Percentiles rank a stretch among this genome's conserved stretches.
Evolutionary conservation across 2,797 vertebrate genomes (phyloP).

Genomic region (Pteropus rufus): DNA sequence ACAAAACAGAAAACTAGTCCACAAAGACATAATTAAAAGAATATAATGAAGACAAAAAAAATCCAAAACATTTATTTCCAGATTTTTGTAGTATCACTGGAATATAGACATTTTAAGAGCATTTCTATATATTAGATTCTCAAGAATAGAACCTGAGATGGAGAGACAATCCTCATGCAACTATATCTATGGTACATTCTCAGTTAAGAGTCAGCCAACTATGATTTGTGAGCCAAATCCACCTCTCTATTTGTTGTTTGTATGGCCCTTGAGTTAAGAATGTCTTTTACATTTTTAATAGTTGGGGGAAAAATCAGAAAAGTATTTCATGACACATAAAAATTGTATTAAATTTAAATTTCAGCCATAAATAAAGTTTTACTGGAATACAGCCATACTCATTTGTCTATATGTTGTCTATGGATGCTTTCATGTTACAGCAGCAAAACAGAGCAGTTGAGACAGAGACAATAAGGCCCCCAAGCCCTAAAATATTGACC

Average conservation of each 20-base stretch:
- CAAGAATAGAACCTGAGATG: not conserved
- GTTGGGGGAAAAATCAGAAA: not conserved
- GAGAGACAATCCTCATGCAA: not conserved
- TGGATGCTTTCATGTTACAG: not conserved
- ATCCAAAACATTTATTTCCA: slow-evolving; percentile 12
- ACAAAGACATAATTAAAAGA: slow-evolving; percentile 16
- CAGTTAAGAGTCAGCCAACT: not conserved
- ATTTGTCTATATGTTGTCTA: not conserved
- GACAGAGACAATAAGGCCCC: not conserved
- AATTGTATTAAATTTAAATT: slow-evolving; percentile 9
- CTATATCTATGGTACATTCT: not conserved
- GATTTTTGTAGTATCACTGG: not conserved
- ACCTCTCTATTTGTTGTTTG: not conserved
- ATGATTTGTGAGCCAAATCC: not conserved
- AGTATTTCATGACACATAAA: slow-evolving; percentile 13
- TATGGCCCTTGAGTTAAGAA: not conserved
- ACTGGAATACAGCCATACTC: not conserved
- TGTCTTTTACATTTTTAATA: not conserved
- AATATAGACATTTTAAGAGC: not conserved
- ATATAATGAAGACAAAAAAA: not conserved
- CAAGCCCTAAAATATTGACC: not conserved
- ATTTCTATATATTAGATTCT: not conserved
- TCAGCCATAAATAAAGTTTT: not conserved
- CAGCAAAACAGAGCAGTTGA: not conserved
- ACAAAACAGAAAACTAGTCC: not conserved